Conservation (phyloP, 2,888 invertebrate genomes). For the Ariolimax columbianus region DNA sequence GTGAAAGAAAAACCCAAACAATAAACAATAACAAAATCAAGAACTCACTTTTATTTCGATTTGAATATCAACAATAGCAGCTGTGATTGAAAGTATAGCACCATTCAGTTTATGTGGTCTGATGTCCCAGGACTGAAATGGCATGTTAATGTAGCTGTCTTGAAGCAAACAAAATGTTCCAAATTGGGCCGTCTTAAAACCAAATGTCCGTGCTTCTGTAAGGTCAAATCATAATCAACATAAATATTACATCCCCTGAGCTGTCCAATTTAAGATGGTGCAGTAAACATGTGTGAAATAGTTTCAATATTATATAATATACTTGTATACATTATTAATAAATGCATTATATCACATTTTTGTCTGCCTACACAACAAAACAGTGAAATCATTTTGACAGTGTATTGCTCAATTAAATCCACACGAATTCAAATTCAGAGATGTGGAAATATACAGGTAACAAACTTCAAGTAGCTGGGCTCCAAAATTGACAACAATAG, state of each 20-base stretch:
- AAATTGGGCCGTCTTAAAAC: constrained; percentile 75
- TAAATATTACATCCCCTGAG: not conserved
- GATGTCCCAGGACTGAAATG: constrained; percentile 79
- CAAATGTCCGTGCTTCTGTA: constrained; percentile 65
- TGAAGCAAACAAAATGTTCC: constrained; percentile 77
- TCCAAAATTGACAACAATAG: no score
- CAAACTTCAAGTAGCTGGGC: no score
- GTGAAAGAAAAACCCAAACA: not conserved
- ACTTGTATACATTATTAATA: no score
- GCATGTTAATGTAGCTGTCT: constrained; percentile 79
- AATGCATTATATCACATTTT: no score
- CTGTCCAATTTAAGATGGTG: no score
- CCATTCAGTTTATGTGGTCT: constrained; percentile 72
- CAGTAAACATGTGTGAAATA: no score
- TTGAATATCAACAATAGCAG: constrained; percentile 77
- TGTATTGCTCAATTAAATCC: no score
- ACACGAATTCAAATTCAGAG: no score
- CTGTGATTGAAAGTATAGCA: constrained; percentile 75
- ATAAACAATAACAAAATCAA: not conserved
- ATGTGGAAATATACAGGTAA: no score
- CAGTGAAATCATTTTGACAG: no score
- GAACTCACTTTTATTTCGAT: constrained; percentile 75
- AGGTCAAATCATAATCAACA: not conserved
- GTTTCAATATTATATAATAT: no score
- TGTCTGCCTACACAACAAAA: no score